These are phyloP conservation scores for Rhineura floridana DNA, from an alignment of 2,113 vertebrate genomes.

Conservation along the genomic window DNA sequence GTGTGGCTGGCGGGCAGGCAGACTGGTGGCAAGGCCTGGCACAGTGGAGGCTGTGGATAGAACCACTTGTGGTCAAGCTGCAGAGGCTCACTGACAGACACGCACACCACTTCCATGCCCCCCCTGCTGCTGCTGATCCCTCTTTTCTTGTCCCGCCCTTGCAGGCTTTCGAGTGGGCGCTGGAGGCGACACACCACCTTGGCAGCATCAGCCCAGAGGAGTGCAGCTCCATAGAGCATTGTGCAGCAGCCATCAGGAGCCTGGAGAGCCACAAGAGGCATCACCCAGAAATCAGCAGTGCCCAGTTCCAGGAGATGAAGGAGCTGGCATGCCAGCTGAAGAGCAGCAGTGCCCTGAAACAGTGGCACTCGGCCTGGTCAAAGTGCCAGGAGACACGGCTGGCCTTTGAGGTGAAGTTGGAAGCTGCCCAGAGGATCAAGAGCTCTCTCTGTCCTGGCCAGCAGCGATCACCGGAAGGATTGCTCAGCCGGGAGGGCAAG, in stretches of 20 bases:
- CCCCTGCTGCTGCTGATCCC: constrained; percentile 12
- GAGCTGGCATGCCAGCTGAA: constrained; percentile 81
- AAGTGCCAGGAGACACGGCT: constrained; percentile 86
- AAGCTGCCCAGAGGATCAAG: constrained; percentile 74
- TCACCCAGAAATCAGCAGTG: constrained; percentile 77
- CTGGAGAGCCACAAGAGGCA: constrained; percentile 79
- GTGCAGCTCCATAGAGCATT: constrained; percentile 70
- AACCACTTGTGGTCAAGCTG: neutral
- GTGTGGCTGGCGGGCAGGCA: neutral
- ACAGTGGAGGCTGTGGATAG: no score
- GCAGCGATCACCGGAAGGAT: neutral
- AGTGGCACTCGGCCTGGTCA: constrained; percentile 85
- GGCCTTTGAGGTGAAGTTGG: constrained; percentile 84
- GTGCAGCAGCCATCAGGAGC: constrained; percentile 67
- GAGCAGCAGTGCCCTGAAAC: constrained; percentile 79
- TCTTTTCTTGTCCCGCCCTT: neutral
- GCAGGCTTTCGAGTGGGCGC: constrained; percentile 83
- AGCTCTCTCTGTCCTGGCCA: constrained; percentile 37
- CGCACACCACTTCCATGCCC: no score
- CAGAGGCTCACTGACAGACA: no score
- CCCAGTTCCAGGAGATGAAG: constrained; percentile 86
- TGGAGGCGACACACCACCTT: constrained; percentile 83
- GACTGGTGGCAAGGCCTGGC: neutral
- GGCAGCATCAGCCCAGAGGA: constrained; percentile 81
- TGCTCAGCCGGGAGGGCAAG: neutral